Base-by-base conservation (phyloP, 2,888 invertebrate species). In the Macaria liturata region DNA sequence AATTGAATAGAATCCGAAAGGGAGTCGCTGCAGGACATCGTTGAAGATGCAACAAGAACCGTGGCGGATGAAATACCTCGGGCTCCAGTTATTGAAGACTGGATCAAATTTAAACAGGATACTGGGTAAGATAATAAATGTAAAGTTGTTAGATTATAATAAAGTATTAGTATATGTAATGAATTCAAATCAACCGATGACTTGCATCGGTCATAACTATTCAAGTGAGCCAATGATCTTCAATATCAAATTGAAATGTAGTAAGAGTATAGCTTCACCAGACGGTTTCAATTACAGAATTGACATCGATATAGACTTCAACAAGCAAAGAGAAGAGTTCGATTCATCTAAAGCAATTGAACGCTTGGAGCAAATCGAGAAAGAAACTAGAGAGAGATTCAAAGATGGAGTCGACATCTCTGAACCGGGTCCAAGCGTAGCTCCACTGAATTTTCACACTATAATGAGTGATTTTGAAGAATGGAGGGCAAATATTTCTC, bases 61-160 rank as follows among this genome's bases (percentile, higher is more conserved):
- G 56, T 89, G 2, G 91, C 91, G 0, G 83, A 83, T 0, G 91
- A 91, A 61, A 91, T 91, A 54, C 91, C 91, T 0, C 74, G 80
- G 7, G 83, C 80, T 0, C 88, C 87, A 2, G 66, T 72, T 31
- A 64, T 81, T 2, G 86, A 84, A 62, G 87, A 86, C 52, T 91
- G 91, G 91, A 75, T 75, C 20, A 83, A 81, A 65, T 91, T 91
- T 67, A 85, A 76, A 65, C 69, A 79, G 63, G 78, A 83, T 32
- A 91, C 91, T 20, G 91, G 91, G 91, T 91, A 72, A 75, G 65
- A 39, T 39, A 42, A 3, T 42, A 3, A n/a, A 42, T 9, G 7
- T 37, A 3, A 37, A 37, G 3, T 20, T 20, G 20, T 20, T 20
- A 2, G 1, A 20, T 20, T 20, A 20, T 20, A 20, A 20, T 20